Evolutionary conservation across 2,113 vertebrate species (phyloP).

Genomic region (Synchiropus splendidus): DNA sequence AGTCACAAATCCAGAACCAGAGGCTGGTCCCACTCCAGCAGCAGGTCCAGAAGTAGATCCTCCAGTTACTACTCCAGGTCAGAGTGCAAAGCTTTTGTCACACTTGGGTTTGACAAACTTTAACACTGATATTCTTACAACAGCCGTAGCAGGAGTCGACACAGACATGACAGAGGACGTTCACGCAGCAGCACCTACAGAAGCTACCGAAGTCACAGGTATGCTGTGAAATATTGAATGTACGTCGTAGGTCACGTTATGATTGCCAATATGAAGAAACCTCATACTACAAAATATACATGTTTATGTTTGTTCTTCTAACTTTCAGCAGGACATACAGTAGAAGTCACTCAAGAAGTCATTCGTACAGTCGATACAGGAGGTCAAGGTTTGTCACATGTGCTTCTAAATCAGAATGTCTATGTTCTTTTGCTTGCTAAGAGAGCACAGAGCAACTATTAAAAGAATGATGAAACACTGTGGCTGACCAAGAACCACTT

Average conservation of each 20-base stretch:
- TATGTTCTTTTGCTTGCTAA: no score
- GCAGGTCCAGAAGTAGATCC: conserved; percentile 78
- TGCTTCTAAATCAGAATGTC: not conserved
- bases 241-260: no score
- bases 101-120: not conserved
- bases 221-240: not conserved
- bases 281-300: not conserved
- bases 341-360: conserved; percentile 84
- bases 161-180: conserved; percentile 71
- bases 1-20: conserved; percentile 75
- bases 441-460: no score
- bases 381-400: conserved; percentile 82
- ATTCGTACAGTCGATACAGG: conserved; percentile 69
- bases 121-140: conserved; percentile 30
- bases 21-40: conserved; percentile 72
- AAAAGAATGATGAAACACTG: no score
- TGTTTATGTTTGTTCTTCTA: not conserved
- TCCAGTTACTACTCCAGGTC: conserved; percentile 85
- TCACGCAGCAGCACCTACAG: conserved; percentile 82
- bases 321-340: conserved; percentile 74
- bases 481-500: no score
- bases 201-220: conserved; percentile 81
- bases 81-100: not conserved
- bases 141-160: conserved; percentile 82
- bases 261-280: no score